Base-by-base conservation (phyloP, 2,888 invertebrate genomes). In the Rhagium mordax region DNA sequence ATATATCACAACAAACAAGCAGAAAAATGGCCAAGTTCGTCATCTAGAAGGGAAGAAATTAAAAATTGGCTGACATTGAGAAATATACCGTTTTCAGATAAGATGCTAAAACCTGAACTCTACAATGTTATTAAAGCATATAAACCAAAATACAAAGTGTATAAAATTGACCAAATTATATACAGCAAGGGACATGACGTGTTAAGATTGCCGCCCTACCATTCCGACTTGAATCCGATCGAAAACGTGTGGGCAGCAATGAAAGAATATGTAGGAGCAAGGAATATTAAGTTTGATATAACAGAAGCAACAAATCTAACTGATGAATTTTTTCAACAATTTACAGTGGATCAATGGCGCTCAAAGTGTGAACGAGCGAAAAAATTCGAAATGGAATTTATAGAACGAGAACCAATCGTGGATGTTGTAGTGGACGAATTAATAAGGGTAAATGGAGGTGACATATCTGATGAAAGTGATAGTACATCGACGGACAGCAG, bases 211-310 rank as follows among this genome's bases (percentile, higher is more conserved):
- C 76, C 76, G 5, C 71, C 73, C 8, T 70, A 70, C 24, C 75
- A 75, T 61, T 72, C 75, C 3, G 72, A 65, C 4, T 24, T 73
- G 1, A 75, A 76, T 27, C 74, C 71, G 8, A 76, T 74, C 16
- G 74, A 76, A 27, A 29, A 55, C 7, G 68, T 74, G 29, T 74
- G 76, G 74, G 59, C 71, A 1, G 41, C 66, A 15, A 29, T 76
- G 51, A 76, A 76, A 65, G 10, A 68, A 51, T 71, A 74, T 18
- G 74, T 74, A 8, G 71, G 68, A 10, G n/a, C n/a, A 8, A 48
- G 20, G 16, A 76, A 76, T 33, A 49, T 70, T n/a, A 51, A 3
- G 2, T 74, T 74, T 21, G 60, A 5, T 18, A n/a, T 74, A 3
- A 3, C 51, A 13, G 47, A 33, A 2, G 60, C 18, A 0, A 3